Conservation (phyloP, 1,140 invertebrate genomes). For the Ooceraea biroi region DNA sequence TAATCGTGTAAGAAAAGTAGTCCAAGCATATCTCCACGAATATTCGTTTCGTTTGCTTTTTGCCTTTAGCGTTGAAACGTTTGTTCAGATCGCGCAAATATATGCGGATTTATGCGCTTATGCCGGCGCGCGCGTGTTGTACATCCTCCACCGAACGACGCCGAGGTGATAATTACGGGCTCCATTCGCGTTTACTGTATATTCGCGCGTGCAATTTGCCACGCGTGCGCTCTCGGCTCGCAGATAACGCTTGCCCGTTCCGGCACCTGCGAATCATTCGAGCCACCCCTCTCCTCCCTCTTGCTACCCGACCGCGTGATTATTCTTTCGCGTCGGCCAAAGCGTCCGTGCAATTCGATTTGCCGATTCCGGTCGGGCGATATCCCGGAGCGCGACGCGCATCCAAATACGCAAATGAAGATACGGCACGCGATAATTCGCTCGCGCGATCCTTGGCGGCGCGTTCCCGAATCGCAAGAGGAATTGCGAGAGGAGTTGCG, state of each 20-base stretch:
- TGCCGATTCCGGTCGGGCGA: constrained; percentile 50
- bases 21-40: constrained; percentile 64
- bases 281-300: constrained; percentile 4
- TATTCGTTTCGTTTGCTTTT: constrained; percentile 76
- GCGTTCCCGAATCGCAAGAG: neutral
- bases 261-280: constrained; percentile 54
- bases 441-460: constrained; percentile 12
- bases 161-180: constrained; percentile 84
- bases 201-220: constrained; percentile 80
- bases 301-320: constrained; percentile 41
- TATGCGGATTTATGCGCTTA: constrained; percentile 62
- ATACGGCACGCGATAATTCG: constrained; percentile 58
- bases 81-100: constrained; percentile 28
- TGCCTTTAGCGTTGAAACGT: constrained; percentile 44
- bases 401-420: constrained; percentile 66
- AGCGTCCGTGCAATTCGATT: constrained; percentile 60
- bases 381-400: constrained; percentile 33
- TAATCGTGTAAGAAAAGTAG: neutral
- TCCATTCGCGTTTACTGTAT: constrained; percentile 81
- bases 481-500: neutral
- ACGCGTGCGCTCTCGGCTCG: constrained; percentile 77
- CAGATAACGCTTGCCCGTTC: constrained; percentile 75
- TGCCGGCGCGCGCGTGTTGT: constrained; percentile 61
- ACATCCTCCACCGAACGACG: constrained; percentile 62
- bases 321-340: constrained; percentile 63